Evolutionary conservation across 1,140 invertebrate genomes (phyloP).

Genomic region (Caenorhabditis brenneri): DNA sequence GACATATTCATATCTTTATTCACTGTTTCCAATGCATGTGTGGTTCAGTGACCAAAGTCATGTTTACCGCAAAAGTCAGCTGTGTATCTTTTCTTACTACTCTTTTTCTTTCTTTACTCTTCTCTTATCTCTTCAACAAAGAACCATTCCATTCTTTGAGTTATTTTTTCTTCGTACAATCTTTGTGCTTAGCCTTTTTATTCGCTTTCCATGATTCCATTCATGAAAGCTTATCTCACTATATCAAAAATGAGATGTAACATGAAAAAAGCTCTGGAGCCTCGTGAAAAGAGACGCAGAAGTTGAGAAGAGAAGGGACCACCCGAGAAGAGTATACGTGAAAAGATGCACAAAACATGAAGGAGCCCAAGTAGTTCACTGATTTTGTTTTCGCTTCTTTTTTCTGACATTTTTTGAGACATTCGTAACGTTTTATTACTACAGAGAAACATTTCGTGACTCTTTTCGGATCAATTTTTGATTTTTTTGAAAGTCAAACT

Average conservation of each 20-base stretch:
- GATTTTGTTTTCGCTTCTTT: neutral
- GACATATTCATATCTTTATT: too few species aligned
- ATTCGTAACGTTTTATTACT: neutral
- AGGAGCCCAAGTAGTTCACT: neutral
- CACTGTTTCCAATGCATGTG: neutral
- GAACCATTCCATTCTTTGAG: too few species aligned
- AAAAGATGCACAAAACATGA: slow-evolving; percentile 16
- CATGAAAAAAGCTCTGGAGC: too few species aligned
- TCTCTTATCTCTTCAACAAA: neutral
- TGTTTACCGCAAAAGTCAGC: neutral
- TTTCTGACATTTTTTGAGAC: neutral
- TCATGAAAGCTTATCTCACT: too few species aligned
- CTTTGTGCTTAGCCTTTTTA: too few species aligned
- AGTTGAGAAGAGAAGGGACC: neutral
- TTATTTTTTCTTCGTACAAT: too few species aligned
- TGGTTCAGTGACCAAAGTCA: neutral
- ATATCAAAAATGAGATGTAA: too few species aligned
- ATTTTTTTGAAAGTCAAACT: too few species aligned
- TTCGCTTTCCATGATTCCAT: too few species aligned
- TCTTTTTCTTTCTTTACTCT: neutral
- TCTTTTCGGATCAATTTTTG: neutral
- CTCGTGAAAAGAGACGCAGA: slow-evolving; percentile 8
- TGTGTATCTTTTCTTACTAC: neutral
- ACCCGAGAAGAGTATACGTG: neutral
- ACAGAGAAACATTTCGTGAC: neutral